Percentiles rank a stretch among this genome's conserved stretches.
Conservation (phyloP, 64 coral and sea anemone genomes). For the Pachyseris speciosa region DNA sequence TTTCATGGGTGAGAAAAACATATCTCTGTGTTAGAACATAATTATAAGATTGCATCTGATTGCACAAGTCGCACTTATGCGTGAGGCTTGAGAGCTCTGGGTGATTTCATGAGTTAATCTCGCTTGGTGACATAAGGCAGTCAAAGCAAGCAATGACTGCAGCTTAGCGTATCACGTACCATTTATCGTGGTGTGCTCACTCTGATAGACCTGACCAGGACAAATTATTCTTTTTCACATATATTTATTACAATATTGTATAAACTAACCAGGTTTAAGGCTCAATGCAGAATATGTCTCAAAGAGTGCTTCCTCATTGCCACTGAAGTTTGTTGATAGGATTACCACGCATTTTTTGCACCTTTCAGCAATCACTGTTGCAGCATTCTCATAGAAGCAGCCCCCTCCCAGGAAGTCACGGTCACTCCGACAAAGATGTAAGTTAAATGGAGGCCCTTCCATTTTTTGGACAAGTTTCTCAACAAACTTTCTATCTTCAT, state of each 20-base stretch:
- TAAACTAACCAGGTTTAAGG: slow-evolving; percentile 12
- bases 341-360: slow-evolving; percentile 14
- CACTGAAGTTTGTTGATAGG: not conserved
- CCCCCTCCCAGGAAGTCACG: slow-evolving; percentile 24
- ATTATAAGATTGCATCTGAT: too few species aligned
- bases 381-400: not conserved
- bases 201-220: too few species aligned
- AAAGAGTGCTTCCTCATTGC: not conserved
- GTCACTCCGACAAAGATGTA: not conserved
- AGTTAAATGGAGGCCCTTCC: not conserved
- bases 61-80: too few species aligned
- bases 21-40: too few species aligned
- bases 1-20: too few species aligned
- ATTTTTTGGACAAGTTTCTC: not conserved
- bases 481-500: not conserved
- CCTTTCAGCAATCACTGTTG: not conserved
- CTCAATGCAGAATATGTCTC: not conserved
- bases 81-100: too few species aligned
- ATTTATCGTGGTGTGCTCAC: too few species aligned
- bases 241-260: not conserved
- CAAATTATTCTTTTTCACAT: too few species aligned
- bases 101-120: too few species aligned
- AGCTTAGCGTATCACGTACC: too few species aligned
- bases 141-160: too few species aligned
- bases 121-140: too few species aligned